Base-by-base conservation (phyloP, 2,797 vertebrate genomes). In the Esox masquinongy region DNA sequence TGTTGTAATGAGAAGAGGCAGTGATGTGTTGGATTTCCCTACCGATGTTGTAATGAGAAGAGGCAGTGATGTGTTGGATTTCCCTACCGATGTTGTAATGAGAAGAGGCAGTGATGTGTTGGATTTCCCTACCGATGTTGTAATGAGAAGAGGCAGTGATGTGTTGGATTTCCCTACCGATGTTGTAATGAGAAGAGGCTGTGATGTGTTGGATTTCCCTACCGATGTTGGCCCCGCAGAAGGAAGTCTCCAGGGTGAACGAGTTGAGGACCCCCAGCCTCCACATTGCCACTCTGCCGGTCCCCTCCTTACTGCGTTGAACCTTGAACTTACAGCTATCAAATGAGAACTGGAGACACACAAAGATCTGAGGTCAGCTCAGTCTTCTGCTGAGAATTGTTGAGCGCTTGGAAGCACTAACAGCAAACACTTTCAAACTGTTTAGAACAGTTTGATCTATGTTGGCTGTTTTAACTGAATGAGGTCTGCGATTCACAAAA, bases 261-360 rank as follows among this genome's bases (percentile, higher is more conserved):
- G 94, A 95, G 87, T 95, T 94, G n/a, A 79, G 86, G 86, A 95
- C 90, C 7, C 92, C 93, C 88, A 94, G 91, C 81, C 90, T 94
- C 93, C 93, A 94, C 88, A 93, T 89, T 2, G 92, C 91, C 73
- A 95, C 91, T 24, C 91, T 88, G 26, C 93, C 93, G 29, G 92
- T 95, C 26, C 93, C 92, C 68, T 86, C 85, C 84, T 94, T 95
- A 83, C 81, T 90, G 79, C 84, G 94, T 79, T 77, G 88, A 50
- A 93, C 80, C 49, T 89, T 92, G 79, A 95, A 95, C 84, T 77
- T 84, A 87, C 93, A 95, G 78, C 88, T 90, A 89, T 87, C 77
- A 79, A 95, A 94, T 5, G 90, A 95, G 83, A 95, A 95, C 93
- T 94, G 43, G 36, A 49, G 51, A 61, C 68, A 70, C 17, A 61